These are phyloP conservation scores for Dreissena polymorpha DNA, from an alignment of 1,140 invertebrate species.

Conservation along the genomic window DNA sequence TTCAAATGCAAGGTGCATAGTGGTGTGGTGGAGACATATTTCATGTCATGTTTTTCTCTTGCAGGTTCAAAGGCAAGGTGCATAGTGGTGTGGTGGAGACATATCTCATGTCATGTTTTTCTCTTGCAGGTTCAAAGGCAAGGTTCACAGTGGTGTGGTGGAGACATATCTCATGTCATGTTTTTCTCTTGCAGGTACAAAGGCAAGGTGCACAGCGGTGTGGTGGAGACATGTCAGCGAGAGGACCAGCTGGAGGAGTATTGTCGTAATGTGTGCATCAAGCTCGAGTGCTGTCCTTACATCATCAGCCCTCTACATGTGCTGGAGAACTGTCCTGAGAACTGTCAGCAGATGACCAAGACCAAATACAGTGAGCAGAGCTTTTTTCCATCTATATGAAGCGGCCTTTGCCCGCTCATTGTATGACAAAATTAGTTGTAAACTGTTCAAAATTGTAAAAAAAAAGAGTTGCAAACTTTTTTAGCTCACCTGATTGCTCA, in stretches of 20 bases:
- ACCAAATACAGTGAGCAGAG: conserved; percentile 85
- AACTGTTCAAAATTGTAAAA: too few relatives aligned
- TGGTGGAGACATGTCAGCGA: conserved; percentile 85
- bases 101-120: too few relatives aligned
- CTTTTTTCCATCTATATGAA: too few relatives aligned
- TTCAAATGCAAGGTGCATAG: too few relatives aligned
- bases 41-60: conserved; percentile 36
- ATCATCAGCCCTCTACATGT: conserved; percentile 85
- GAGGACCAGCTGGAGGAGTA: conserved; percentile 85
- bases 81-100: conserved; percentile 87
- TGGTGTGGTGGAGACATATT: too few relatives aligned
- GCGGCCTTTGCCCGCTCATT: too few relatives aligned
- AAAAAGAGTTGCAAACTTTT: too few relatives aligned
- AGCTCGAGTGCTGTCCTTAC: conserved; percentile 88
- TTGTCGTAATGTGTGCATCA: conserved; percentile 86
- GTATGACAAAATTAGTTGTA: too few relatives aligned
- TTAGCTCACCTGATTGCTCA: too few relatives aligned
- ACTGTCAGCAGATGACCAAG: conserved; percentile 86
- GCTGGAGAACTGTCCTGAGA: conserved; percentile 84
- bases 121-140: conserved; percentile 83
- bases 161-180: conserved; percentile 82
- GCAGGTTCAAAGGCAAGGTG: conserved; percentile 85
- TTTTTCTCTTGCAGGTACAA: conserved; percentile 81
- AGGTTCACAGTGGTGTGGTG: conserved; percentile 87
- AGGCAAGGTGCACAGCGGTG: conserved; percentile 86